Base-by-base conservation (phyloP, 2,113 vertebrate species). In the Paedocypris sp. region DNA sequence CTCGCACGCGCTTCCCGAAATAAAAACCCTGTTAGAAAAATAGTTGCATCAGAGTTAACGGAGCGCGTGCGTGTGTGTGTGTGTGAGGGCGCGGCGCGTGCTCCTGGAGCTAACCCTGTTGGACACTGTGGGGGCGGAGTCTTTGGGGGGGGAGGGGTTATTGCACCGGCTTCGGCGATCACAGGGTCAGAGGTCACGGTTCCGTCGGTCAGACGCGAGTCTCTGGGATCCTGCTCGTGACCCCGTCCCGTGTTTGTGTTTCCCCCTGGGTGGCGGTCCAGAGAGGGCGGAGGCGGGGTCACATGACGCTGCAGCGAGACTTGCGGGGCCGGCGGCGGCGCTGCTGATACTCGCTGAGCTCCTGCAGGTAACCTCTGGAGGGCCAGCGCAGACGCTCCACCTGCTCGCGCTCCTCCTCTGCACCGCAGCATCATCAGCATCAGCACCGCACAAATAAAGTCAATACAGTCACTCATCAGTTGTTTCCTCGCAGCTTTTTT, bases 331-430 rank as follows among this genome's bases (percentile, higher is more conserved):
- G 90, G 67, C 94, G 75, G 2, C 91, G 86, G 62, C 85, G 87
- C 73, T 91, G 92, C 80, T 92, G 91, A 79, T 96, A 98, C 39
- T 95, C 91, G 1, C 88, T 90, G 60, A 98, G 90, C 80, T 97
- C 90, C 83, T 92, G 93, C 80, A 98, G 82, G 79, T 98, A 98
- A 29, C 89, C 66, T 62, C 85, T 82, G 39, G 94, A 95, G 0
- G 94, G 94, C 94, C 93, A 98, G 31, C 92, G 85, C 53, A 96
- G 84, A 73, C 80, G 82, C 76, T 98, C 94, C 39, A 98, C 87
- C 66, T 96, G 94, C 61, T 84, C 87, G 1, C 89, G 87, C 75
- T 98, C 93, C 77, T 97, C 92, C 67, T 86, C 94, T 98, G 76
- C 38, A n/a, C n/a, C n/a, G n/a, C 78, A 65, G 60, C 62, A 15